These are phyloP conservation scores for Lepidurus packardi DNA, from an alignment of 1,140 invertebrate genomes.

Conservation along the genomic window DNA sequence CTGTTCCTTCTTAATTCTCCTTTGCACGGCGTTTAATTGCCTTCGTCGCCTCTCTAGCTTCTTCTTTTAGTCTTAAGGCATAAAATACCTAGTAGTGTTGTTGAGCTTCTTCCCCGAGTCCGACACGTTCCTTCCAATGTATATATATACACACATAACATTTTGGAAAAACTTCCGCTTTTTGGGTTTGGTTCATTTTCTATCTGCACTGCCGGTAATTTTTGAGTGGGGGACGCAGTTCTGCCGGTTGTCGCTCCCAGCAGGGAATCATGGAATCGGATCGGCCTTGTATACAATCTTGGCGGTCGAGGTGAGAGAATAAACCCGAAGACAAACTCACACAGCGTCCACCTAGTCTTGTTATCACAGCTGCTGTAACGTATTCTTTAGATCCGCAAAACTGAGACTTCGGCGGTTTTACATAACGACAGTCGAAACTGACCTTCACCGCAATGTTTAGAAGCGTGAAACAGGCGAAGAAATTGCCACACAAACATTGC, in stretches of 20 bases:
- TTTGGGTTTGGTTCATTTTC: background rate
- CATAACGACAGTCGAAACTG: background rate
- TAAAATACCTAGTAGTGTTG: conserved; percentile 4
- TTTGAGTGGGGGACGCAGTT: background rate
- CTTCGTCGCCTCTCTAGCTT: background rate
- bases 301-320: background rate
- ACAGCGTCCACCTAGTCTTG: background rate
- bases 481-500: background rate
- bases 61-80: background rate
- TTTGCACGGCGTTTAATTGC: background rate
- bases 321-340: background rate
- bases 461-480: background rate
- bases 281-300: background rate
- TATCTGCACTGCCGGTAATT: background rate
- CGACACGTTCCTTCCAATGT: background rate
- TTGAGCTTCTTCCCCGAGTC: background rate
- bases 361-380: background rate
- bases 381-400: background rate
- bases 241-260: background rate
- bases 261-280: background rate
- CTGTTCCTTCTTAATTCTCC: conserved; percentile 4
- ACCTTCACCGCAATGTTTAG: background rate
- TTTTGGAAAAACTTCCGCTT: background rate
- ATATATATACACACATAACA: background rate
- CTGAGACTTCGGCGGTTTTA: background rate